Conservation (phyloP, 2,888 invertebrate genomes). For the Nomada hirtipes region DNA sequence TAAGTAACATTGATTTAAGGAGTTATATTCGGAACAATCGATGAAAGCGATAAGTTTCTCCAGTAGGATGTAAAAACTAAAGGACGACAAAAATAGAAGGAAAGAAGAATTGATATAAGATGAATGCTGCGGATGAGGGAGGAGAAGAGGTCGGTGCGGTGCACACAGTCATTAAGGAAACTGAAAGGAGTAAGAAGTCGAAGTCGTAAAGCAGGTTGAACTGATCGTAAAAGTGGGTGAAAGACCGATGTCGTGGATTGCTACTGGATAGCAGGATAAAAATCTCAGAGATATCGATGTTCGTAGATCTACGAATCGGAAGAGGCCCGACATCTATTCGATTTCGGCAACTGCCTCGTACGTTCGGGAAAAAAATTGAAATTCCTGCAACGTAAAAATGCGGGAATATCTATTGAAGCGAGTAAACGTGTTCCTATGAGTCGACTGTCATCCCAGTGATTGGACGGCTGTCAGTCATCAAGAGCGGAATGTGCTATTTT, state of each 20-base stretch:
- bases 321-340: conserved; percentile 43
- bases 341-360: conserved; percentile 55
- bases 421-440: conserved; percentile 51
- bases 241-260: conserved; percentile 57
- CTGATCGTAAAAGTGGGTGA: conserved; percentile 77
- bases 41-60: conserved; percentile 17
- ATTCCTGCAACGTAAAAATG: conserved; percentile 70
- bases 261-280: conserved; percentile 70
- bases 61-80: conserved; percentile 15
- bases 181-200: conserved; percentile 78
- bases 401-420: conserved; percentile 60
- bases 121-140: neutral
- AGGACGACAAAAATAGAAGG: neutral
- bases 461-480: conserved; percentile 73
- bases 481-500: conserved; percentile 68
- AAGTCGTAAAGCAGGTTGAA: conserved; percentile 81
- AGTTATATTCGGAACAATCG: conserved; percentile 56
- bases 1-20: conserved; percentile 13
- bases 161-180: conserved; percentile 77
- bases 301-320: conserved; percentile 11
- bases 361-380: conserved; percentile 72
- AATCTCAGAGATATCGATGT: conserved; percentile 64
- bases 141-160: conserved; percentile 49
- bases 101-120: conserved; percentile 5
- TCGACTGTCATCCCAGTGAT: conserved; percentile 71